These are phyloP conservation scores for Yponomeuta malinellus DNA, from an alignment of 2,888 invertebrate genomes.

Conservation along the genomic window DNA sequence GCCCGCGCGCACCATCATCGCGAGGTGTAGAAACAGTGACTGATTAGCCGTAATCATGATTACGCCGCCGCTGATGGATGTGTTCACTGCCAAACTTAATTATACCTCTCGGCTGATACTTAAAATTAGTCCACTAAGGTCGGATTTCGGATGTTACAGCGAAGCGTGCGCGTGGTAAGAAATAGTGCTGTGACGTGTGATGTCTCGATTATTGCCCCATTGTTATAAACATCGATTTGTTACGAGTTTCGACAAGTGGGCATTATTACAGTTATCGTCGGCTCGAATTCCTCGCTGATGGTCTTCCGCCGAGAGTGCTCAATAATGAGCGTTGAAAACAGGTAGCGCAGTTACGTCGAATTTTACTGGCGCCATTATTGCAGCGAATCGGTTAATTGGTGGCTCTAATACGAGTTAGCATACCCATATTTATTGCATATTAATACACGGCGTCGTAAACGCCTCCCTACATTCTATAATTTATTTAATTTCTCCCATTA, in stretches of 20 bases:
- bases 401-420: constrained; percentile 8
- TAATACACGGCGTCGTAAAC: constrained; percentile 1
- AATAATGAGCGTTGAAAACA: constrained; percentile 3
- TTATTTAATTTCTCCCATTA: constrained; percentile 10
- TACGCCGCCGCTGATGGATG: constrained; percentile 27
- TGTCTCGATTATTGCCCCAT: constrained; percentile 32
- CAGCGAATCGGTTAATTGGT: constrained; percentile 11
- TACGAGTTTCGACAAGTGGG: constrained; percentile 17
- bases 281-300: constrained; percentile 10
- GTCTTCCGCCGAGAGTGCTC: constrained; percentile 12
- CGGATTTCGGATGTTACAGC: neutral
- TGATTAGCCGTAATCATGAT: constrained; percentile 44
- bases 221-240: constrained; percentile 15
- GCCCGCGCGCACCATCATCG: constrained; percentile 8
- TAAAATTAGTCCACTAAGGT: neutral
- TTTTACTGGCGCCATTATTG: constrained; percentile 2
- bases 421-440: constrained; percentile 15
- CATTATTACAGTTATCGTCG: constrained; percentile 13
- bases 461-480: neutral
- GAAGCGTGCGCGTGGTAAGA: neutral
- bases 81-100: constrained; percentile 1
- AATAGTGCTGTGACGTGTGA: constrained; percentile 24
- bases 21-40: constrained; percentile 45
- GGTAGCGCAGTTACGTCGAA: constrained; percentile 1
- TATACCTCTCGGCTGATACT: neutral